Base-by-base conservation (phyloP, 2,888 invertebrate genomes). In the Notodonta ziczac region DNA sequence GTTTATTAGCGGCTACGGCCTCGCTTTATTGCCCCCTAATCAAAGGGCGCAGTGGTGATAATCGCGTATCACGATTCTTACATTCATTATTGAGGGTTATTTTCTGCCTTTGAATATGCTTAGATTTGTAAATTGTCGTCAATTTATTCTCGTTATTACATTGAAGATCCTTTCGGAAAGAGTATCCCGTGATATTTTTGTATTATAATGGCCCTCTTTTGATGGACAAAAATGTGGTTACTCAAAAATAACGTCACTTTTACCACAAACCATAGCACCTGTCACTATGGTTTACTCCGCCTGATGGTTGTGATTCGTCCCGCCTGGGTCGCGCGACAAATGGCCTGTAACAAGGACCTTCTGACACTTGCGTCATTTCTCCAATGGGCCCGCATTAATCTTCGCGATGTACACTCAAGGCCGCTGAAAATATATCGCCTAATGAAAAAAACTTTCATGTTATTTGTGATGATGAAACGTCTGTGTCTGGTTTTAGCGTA, bases 311-410 rank as follows among this genome's bases (percentile, higher is more conserved):
- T 67, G 61, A 66, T 72, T 72, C 72, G 72, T 68, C 60, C 62
- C 63, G 65, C 67, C 63, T 63, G 66, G 67, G 69, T 63, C 60
- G 39, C 57, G 58, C 58, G 54, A 63, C 60, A 65, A 69, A 76
- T 67, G 51, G 56, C 63, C 63, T 60, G 65, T 62, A 59, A 60
- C 59, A 64, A 73, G 64, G 65, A 62, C 53, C 56, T 52, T 48
- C 62, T 63, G 71, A 71, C 76, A 65, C 62, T 42, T 58, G 40
- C 46, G 62, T 65, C 67, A 65, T 76, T 65, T 51, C 50, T 46
- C 64, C 66, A 46, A 65, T 62, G 67, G 67, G 66, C 60, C 68
- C 59, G 59, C 68, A 74, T 75, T 60, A 64, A 77, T 74, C 74
- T 62, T 62, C 60, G 42, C 24, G 32, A 53, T 14, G 66, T 62